Percentiles rank a stretch among this genome's conserved stretches.
These are phyloP conservation scores for Meriones psammophilus DNA, from an alignment of 2,797 vertebrate species.

Conservation along the genomic window DNA sequence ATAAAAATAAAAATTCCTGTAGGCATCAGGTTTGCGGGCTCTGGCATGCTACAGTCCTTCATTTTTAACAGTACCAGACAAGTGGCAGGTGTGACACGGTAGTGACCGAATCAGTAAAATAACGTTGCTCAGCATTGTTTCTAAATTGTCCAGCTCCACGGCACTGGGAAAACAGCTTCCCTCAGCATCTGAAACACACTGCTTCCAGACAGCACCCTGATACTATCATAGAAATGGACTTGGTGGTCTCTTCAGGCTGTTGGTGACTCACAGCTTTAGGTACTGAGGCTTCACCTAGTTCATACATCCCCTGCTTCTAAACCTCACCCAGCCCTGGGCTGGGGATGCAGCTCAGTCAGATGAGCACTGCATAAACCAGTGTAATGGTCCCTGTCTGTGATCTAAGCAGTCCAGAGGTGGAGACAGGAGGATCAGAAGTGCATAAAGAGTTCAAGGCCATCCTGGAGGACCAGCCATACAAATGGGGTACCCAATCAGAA, in stretches of 20 bases:
- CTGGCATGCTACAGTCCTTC: neutral
- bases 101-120: constrained; percentile 21
- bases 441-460: neutral
- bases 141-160: neutral
- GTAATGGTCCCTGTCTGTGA: neutral
- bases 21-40: neutral
- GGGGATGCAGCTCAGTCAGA: neutral
- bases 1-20: neutral
- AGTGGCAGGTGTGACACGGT: neutral
- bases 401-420: neutral
- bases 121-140: neutral
- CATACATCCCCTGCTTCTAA: neutral
- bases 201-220: fast-evolving
- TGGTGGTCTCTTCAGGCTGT: neutral
- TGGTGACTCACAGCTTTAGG: neutral
- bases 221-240: neutral
- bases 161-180: neutral
- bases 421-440: neutral
- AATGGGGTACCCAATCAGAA: fast-evolving
- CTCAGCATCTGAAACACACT: neutral
- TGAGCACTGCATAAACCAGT: too few species aligned
- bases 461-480: too few species aligned
- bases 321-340: neutral
- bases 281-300: neutral
- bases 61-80: neutral